Evolutionary conservation across 2,797 vertebrate species (phyloP), one percentile per base, ranked within the genome.

Genomic region (Enteromius paludinosus): DNA sequence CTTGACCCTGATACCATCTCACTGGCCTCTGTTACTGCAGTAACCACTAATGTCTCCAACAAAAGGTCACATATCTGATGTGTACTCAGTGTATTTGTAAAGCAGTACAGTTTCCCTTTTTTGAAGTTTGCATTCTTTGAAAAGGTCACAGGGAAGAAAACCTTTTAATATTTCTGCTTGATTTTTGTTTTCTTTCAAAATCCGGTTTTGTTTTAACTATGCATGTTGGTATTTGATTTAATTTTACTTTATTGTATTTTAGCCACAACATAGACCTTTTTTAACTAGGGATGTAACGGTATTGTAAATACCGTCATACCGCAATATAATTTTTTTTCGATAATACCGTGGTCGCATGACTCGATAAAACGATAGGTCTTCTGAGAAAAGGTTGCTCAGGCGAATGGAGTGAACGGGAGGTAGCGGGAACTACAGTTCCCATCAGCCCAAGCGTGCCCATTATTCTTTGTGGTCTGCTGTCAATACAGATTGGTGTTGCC

Each of bases 31-130:
- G 95, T 98, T 91, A 99, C 98, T 0, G 97, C 97, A 0, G 96
- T 99, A 86, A 99, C 97, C 88, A 98, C 96, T 86, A 97, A 99
- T 0, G 95, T 99, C 88, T 99, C 98, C 35, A 99, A 99, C 69
- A 99, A 99, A 87, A 96, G 97, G 98, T 99, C 84, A 89, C 23
- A 78, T 23, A 38, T 69, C 25, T 64, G 20, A 52, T 78, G 35
- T 83, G 59, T 23, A 30, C 23, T 18, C 25, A 4, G 30, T 78
- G 28, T 52, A 68, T 79, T 81, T 49, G 18, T 59, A 72, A 33
- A 38, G 43, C 35, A 43, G 10, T 54, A 43, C 71, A 56, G 11
- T 70, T 54, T 41, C 10, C 7, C 15, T n/a, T 79, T 79, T 56
- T 7, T 30, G 5, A 72, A 64, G 8, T 28, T 61, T 45, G 38